Conservation (phyloP, 2,797 vertebrate genomes). For the Scarus forsteni region DNA sequence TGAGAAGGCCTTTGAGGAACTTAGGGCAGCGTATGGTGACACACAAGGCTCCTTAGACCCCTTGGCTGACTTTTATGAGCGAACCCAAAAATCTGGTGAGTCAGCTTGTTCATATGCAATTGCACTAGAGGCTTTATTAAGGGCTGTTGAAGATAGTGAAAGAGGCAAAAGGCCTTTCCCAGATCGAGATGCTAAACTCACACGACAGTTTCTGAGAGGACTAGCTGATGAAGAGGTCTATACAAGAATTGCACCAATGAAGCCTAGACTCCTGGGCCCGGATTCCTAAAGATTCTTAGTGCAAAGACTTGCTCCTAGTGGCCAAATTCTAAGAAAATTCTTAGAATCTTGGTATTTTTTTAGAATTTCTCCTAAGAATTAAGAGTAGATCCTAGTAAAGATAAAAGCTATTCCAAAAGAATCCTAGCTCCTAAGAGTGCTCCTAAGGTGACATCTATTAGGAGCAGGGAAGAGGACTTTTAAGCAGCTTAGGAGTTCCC, state of each 20-base stretch:
- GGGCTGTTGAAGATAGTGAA: no score
- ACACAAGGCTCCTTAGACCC: constrained; percentile 39
- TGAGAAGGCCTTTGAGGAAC: constrained; percentile 60
- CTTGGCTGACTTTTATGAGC: constrained; percentile 30
- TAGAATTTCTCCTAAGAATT: no score
- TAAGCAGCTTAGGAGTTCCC: no score
- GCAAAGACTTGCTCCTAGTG: no score
- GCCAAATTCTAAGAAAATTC: no score
- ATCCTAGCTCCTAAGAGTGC: no score
- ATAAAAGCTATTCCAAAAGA: no score
- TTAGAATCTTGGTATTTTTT: no score
- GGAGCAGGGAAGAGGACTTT: no score
- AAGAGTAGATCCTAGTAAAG: no score
- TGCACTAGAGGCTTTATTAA: constrained; percentile 36
- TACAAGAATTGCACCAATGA: constrained; percentile 31
- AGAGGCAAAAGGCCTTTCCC: constrained; percentile 33
- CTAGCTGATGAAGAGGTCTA: constrained; percentile 40
- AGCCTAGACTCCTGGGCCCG: not conserved
- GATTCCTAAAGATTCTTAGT: no score
- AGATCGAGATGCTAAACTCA: constrained; percentile 48
- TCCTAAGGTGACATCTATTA: no score
- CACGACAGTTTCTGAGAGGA: constrained; percentile 34
- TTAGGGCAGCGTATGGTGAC: constrained; percentile 51
- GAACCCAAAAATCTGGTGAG: constrained; percentile 23
- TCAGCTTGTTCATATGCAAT: constrained; percentile 51